phyloP scores from a whole-genome alignment of 2,113 vertebrate genomes.

The Anolis carolinensis region DNA sequence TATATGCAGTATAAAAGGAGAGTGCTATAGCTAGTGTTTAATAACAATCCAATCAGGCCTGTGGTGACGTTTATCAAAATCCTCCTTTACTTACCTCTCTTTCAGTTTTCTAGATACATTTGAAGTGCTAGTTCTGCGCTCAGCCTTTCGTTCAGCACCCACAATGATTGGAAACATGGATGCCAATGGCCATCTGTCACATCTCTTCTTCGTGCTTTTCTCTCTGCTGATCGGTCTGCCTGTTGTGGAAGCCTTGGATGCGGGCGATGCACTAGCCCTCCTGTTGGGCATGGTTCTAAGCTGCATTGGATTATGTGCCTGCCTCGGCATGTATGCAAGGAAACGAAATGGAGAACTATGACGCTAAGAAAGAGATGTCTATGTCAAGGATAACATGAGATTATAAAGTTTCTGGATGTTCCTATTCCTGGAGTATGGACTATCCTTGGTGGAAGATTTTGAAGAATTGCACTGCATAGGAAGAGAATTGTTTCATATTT shows the following conservation, averaged over 20 bases:
- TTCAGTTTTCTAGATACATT: constrained; percentile 35
- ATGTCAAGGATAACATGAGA: constrained; percentile 29
- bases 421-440: constrained; percentile 15
- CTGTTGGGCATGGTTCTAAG: constrained; percentile 81
- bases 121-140: not conserved
- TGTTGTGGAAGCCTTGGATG: constrained; percentile 84
- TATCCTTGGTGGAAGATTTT: constrained; percentile 14
- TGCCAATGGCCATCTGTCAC: constrained; percentile 45
- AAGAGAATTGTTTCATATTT: constrained; percentile 47
- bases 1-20: not conserved
- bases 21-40: not conserved
- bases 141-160: not conserved
- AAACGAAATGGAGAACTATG: constrained; percentile 82
- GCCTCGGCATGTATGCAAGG: constrained; percentile 90
- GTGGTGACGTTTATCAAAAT: not conserved
- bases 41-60: accelerated
- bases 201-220: constrained; percentile 58
- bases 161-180: constrained; percentile 77
- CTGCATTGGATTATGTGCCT: constrained; percentile 86
- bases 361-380: constrained; percentile 46
- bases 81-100: not conserved
- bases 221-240: constrained; percentile 75
- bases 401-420: constrained; percentile 38
- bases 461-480: not conserved
- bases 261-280: constrained; percentile 86